A percentile compares a stretch with the other conserved stretches of the same genome.
Conservation (phyloP, 1,140 invertebrate species). For the Panagrolaimus sp. region DNA sequence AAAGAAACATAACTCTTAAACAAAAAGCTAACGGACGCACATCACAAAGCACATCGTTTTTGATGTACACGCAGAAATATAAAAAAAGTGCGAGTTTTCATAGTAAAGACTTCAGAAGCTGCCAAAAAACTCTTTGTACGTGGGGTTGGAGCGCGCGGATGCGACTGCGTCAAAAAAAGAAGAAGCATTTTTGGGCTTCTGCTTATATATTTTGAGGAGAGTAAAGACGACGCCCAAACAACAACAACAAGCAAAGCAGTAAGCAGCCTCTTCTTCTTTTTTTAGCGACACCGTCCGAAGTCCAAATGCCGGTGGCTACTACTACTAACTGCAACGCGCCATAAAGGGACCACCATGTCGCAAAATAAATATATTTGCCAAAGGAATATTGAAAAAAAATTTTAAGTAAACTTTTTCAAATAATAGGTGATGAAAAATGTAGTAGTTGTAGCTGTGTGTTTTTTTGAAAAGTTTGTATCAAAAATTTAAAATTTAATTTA, state of each 20-base stretch:
- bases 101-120: slow-evolving; percentile 5
- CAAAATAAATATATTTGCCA: slow-evolving; percentile 1
- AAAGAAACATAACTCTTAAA: slow-evolving; percentile 8
- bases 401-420: too few species aligned
- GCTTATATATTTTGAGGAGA: too few species aligned
- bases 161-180: slow-evolving; percentile 8
- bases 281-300: slow-evolving; percentile 10
- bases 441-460: too few species aligned
- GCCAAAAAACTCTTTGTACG: slow-evolving; percentile 15
- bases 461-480: too few species aligned
- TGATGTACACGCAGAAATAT: too few species aligned
- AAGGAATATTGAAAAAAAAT: too few species aligned
- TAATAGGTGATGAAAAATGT: too few species aligned
- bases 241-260: neutral
- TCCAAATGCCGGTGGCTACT: slow-evolving; percentile 9
- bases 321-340: slow-evolving; percentile 4
- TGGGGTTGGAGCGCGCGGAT: slow-evolving; percentile 3
- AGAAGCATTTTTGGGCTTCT: neutral
- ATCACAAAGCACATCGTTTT: neutral
- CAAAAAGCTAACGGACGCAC: slow-evolving; percentile 8
- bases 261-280: slow-evolving; percentile 1
- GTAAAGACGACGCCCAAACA: neutral
- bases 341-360: neutral
- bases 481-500: too few species aligned
- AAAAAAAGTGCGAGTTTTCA: too few species aligned